Evolutionary conservation across 2,797 vertebrate species (phyloP), one percentile per base, ranked within the genome.

Genomic region (Tapera naevia): DNA sequence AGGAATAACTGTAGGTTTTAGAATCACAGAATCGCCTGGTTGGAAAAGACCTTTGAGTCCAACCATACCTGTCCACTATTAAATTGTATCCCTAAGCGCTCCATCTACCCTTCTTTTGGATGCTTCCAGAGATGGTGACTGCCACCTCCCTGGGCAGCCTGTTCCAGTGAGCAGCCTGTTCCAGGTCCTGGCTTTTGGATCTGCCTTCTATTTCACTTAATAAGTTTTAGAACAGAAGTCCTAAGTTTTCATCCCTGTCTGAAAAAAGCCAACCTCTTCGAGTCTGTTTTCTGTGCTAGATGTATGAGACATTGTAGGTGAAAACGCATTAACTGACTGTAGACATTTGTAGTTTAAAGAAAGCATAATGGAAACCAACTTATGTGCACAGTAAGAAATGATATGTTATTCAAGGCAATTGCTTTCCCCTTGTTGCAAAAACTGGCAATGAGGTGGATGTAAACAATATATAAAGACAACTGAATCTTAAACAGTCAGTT

Each of bases 331-430:
- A 82, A 89, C 37, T 88, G 58, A 65, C 48, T 1, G 2, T 5
- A 78, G 72, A 65, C 50, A 89, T 75, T 91, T 93, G 54, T 35
- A 11, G 28, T 25, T 50, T 51, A 71, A 86, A 91, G 65, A 46
- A 87, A 46, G 43, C 25, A 92, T 22, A 90, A 80, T 37, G 50
- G 65, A 95, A 88, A 85, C 67, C 57, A 73, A 33, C 32, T 91
- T 86, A 54, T 11, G 28, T 76, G 76, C 66, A 33, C 60, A 53
- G 74, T 41, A 78, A 86, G 75, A 91, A 94, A 91, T 84, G 67
- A 81, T 91, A 70, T n/a, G 65, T 75, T 93, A 78, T 89, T 89
- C 84, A 80, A 89, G 57, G 67, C 61, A 78, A 74, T 93, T 92
- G 60, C 84, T 67, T 95, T 82, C 41, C 27, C 16, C 53, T 80